Evolutionary conservation across 1,140 invertebrate genomes (phyloP).

Genomic region (Lucilia sericata): DNA sequence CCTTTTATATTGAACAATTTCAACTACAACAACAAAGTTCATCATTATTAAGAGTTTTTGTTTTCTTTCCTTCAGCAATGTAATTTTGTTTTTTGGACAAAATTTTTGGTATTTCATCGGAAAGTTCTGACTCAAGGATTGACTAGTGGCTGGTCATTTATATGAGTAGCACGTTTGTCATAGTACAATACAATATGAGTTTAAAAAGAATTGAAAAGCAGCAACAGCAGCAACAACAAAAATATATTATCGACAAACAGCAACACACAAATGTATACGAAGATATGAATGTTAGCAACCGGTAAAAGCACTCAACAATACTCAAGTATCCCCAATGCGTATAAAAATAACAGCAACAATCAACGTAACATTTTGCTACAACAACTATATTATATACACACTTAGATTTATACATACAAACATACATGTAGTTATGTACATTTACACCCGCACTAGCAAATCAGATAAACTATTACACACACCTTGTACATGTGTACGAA

Average conservation of each 20-base stretch:
- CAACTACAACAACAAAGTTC: neutral
- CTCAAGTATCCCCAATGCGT: conserved; percentile 43
- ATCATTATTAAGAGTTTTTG: neutral
- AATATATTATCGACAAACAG: neutral
- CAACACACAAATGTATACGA: neutral
- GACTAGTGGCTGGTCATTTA: conserved; percentile 24
- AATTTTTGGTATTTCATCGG: neutral
- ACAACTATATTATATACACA: neutral
- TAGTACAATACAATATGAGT: conserved; percentile 13
- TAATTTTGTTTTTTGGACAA: neutral
- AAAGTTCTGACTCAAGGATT: neutral
- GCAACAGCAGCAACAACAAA: neutral
- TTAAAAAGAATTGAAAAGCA: conserved; percentile 5
- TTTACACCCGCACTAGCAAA: neutral
- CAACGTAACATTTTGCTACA: conserved; percentile 4
- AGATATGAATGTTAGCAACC: conserved; percentile 24
- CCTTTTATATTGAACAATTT: neutral
- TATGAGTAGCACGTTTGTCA: conserved; percentile 31
- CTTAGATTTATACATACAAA: neutral
- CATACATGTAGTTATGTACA: neutral
- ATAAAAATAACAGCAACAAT: conserved; percentile 34
- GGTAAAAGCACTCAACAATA: conserved; percentile 42
- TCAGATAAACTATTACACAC: neutral
- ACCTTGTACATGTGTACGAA: neutral
- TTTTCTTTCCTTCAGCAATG: neutral